A percentile compares a stretch with the other conserved stretches of the same genome.
These are phyloP conservation scores for Drosophila anomalipes DNA, from an alignment of 2,888 invertebrate species.

Conservation along the genomic window DNA sequence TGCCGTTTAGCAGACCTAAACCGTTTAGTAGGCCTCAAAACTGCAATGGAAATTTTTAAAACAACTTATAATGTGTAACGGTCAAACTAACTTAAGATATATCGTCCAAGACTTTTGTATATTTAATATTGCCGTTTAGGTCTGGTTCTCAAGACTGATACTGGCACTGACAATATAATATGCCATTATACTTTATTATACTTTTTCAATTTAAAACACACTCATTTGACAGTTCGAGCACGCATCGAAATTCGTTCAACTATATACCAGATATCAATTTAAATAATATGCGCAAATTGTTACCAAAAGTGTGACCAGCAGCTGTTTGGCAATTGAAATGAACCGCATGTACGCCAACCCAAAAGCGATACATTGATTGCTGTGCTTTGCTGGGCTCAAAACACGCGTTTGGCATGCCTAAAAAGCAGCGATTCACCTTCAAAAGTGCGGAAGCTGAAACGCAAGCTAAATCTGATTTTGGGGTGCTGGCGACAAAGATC, in stretches of 20 bases:
- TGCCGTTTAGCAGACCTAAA: too few species aligned
- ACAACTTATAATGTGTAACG: neutral
- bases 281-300: conserved; percentile 7
- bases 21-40: too few species aligned
- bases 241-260: conserved; percentile 48
- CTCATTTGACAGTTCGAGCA: conserved; percentile 13
- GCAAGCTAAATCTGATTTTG: conserved; percentile 34
- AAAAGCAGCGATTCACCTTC: conserved; percentile 53
- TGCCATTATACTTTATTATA: neutral
- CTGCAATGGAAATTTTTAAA: neutral
- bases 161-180: neutral
- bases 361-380: conserved; percentile 25
- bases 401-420: conserved; percentile 67
- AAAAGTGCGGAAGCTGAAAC: conserved; percentile 64
- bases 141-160: neutral
- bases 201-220: neutral
- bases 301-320: conserved; percentile 40
- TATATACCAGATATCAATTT: neutral
- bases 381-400: conserved; percentile 13
- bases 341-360: conserved; percentile 35
- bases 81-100: neutral
- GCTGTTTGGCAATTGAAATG: conserved; percentile 53
- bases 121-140: neutral
- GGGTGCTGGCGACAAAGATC: conserved; percentile 41
- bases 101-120: neutral